These are phyloP conservation scores for Amphilophus citrinellus DNA, from an alignment of 2,113 vertebrate species.

Conservation along the genomic window DNA sequence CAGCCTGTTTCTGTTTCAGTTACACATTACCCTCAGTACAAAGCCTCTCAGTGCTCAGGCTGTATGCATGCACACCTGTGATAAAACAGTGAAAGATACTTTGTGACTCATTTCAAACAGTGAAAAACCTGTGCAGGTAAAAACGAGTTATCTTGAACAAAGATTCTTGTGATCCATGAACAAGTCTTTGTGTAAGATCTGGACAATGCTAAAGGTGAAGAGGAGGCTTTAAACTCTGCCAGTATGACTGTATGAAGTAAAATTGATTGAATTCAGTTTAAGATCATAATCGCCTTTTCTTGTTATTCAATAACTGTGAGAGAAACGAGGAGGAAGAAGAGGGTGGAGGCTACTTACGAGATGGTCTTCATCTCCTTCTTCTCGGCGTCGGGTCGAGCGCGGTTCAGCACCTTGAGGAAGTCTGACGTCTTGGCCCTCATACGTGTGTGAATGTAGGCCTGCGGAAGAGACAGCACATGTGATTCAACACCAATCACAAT, in stretches of 20 bases:
- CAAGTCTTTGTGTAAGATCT: not conserved
- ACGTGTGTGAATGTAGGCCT: slow-evolving; percentile 99
- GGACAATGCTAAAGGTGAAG: not conserved
- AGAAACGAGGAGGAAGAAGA: too few species aligned
- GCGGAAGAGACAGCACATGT: not conserved
- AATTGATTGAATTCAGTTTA: not conserved
- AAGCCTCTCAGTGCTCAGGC: not conserved
- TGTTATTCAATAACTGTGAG: too few species aligned
- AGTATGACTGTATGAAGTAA: not conserved
- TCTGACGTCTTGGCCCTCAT: slow-evolving; percentile 99
- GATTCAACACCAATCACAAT: not conserved
- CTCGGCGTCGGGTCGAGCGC: slow-evolving; percentile 96
- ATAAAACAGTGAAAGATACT: not conserved
- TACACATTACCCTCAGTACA: slow-evolving; percentile 40
- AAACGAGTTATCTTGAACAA: not conserved
- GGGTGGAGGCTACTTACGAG: slow-evolving; percentile 83
- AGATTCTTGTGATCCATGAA: not conserved
- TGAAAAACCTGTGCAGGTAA: not conserved
- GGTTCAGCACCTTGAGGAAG: slow-evolving; percentile 98
- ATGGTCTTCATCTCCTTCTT: slow-evolving; percentile 99
- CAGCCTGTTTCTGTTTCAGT: not conserved
- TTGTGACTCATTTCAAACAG: slow-evolving; percentile 20
- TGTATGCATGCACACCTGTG: not conserved
- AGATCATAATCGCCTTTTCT: too few species aligned
- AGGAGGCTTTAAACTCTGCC: too few species aligned